Evolutionary conservation across 2,113 vertebrate genomes (phyloP).

Genomic region (Catharus bicknelli): DNA sequence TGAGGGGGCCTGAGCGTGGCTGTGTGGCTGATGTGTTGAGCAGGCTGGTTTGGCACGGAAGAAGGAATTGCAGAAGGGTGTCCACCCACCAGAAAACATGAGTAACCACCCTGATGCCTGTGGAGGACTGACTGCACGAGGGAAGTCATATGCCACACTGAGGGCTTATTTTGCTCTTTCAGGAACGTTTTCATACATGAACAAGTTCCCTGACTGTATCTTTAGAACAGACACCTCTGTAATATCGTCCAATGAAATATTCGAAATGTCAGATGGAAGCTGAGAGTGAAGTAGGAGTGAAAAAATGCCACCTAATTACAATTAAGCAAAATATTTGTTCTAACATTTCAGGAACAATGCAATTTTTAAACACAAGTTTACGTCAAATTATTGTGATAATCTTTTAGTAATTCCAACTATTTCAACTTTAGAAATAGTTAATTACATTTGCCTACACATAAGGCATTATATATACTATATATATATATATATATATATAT

Average conservation of each 20-base stretch:
- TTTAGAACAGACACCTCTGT: not conserved
- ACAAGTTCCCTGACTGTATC: not conserved
- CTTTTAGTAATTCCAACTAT: not conserved
- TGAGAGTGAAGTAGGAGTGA: not conserved
- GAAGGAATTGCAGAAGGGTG: not conserved
- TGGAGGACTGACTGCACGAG: not conserved
- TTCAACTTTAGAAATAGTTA: not conserved
- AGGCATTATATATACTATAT: not conserved
- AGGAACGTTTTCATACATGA: not conserved
- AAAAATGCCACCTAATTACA: not conserved
- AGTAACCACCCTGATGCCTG: not conserved
- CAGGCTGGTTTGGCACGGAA: not conserved
- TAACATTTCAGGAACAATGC: not conserved
- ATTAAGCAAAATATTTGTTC: not conserved
- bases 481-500: not conserved
- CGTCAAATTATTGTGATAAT: not conserved
- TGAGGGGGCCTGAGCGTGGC: not conserved
- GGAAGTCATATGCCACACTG: slow-evolving; percentile 22
- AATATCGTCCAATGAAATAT: not conserved
- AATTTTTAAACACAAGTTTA: not conserved
- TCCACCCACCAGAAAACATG: slow-evolving; percentile 50
- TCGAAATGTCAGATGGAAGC: not conserved
- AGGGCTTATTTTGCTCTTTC: not conserved
- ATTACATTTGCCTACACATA: not conserved
- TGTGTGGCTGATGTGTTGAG: not conserved